phyloP scores from a whole-genome alignment of 2,113 vertebrate genomes.

The Stigmatopora nigra region DNA sequence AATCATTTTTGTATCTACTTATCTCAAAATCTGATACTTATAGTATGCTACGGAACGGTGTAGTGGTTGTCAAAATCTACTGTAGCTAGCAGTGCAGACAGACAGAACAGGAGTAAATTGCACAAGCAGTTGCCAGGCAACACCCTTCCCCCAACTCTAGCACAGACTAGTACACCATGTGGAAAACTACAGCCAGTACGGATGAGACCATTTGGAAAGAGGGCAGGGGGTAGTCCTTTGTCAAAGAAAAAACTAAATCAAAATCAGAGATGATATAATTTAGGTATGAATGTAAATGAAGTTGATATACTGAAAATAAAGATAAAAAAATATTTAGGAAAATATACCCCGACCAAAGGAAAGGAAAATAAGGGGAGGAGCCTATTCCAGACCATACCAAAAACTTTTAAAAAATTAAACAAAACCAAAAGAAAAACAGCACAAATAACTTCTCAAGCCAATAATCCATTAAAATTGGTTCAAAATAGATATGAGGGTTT shows the following conservation, averaged over 20 bases:
- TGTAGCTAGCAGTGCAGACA: constrained; percentile 54
- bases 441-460: too few species aligned
- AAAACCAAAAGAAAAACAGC: too few species aligned
- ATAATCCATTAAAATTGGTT: too few species aligned
- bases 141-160: constrained; percentile 64
- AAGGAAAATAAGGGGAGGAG: constrained; percentile 18
- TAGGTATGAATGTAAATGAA: background rate
- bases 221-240: constrained; percentile 3
- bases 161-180: constrained; percentile 54
- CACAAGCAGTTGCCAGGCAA: constrained; percentile 56
- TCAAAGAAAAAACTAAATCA: constrained; percentile 4
- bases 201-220: constrained; percentile 51
- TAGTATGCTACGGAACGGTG: background rate
- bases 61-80: constrained; percentile 23
- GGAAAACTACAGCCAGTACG: constrained; percentile 51
- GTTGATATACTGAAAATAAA: constrained; percentile 5
- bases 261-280: constrained; percentile 8
- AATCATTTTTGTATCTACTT: background rate
- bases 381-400: constrained; percentile 14
- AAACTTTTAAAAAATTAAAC: too few species aligned
- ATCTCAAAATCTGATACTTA: background rate
- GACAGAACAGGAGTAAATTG: constrained; percentile 34
- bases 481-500: background rate
- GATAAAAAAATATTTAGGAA: background rate
- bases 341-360: background rate